Conservation (phyloP, 1,140 invertebrate genomes). For the Phortica variegata region DNA sequence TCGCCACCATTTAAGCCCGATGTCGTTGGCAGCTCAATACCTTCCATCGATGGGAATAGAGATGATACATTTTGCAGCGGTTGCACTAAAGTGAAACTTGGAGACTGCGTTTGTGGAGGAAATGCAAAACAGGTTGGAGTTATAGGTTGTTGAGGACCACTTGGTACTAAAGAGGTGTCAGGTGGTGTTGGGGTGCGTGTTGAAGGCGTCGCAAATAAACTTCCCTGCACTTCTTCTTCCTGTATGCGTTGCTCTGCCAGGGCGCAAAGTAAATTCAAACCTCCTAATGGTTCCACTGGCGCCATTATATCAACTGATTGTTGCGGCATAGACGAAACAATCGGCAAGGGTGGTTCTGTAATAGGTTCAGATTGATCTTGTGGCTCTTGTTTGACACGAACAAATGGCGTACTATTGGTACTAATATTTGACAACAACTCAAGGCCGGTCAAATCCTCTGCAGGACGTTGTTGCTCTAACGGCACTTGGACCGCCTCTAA, state of each 20-base stretch:
- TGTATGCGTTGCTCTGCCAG: constrained; percentile 81
- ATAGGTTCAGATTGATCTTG: constrained; percentile 27
- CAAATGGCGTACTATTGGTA: constrained; percentile 58
- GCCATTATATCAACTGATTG: constrained; percentile 42
- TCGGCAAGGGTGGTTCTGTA: background rate
- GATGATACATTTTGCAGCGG: constrained; percentile 21
- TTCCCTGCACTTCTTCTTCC: constrained; percentile 64
- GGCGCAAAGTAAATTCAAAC: constrained; percentile 78
- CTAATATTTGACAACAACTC: constrained; percentile 77
- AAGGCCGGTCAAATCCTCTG: constrained; percentile 74
- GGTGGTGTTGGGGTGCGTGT: constrained; percentile 31
- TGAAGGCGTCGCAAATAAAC: constrained; percentile 36
- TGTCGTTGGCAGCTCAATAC: constrained; percentile 44
- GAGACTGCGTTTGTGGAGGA: constrained; percentile 6
- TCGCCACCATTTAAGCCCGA: constrained; percentile 17
- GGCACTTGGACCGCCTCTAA: constrained; percentile 39
- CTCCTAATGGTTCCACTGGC: constrained; percentile 62
- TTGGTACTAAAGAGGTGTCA: background rate
- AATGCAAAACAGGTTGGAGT: constrained; percentile 17
- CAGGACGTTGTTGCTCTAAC: constrained; percentile 13
- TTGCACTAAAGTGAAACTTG: constrained; percentile 13
- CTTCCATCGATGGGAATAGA: constrained; percentile 48
- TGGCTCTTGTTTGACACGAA: constrained; percentile 53
- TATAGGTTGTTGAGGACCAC: constrained; percentile 1
- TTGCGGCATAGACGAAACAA: constrained; percentile 31